Base-by-base conservation (phyloP, 1,140 invertebrate species). In the Akabosia matsudoensis region DNA sequence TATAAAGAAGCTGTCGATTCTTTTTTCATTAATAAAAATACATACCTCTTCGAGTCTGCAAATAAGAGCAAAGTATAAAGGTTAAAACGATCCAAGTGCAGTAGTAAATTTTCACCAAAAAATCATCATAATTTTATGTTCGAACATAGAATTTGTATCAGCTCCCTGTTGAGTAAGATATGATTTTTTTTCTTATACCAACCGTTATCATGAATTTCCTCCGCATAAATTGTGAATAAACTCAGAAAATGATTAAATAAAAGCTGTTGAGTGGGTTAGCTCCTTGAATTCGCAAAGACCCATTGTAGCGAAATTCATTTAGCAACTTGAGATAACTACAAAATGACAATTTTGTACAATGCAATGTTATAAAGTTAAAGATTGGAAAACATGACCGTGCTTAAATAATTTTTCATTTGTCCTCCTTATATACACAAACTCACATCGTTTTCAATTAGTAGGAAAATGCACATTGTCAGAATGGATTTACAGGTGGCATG, bases 221-320 rank as follows among this genome's bases (percentile, higher is more conserved):
- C n/a, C 7, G 4, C 54, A 56, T 56, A 56, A 56, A 56, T 56
- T 56, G 13, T 56, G 14, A 24, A 56, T 56, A 56, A 56, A 56
- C 54, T 4, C 24, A 56, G 13, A 56, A 56, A 56, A 10, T 22
- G 24, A 45, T 45, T 10, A 16, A 56, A 16, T 24, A 56, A 24
- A 56, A 56, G 54, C 54, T 56, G 54, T 56, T 56, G 54, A 56
- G 54, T 56, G 54, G 24, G 54, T 16, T 45, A 56, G 54, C 54
- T 56, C 7, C 54, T 56, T 56, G 54, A 56, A 56, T 56, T 56
- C 24, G 54, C 54, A n/a, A 13, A 16, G 24, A 56, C 54, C 24
- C 10, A 24, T 13, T n/a, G 4, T 3, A 56, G 24, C 54, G 22
- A 22, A 4, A 56, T 56, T 3, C 10, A 56, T 22, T 24, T 10